Evolutionary conservation across 2,113 vertebrate genomes (phyloP), one percentile per base, ranked within the genome.

Genomic region (human (Homo sapiens)): DNA sequence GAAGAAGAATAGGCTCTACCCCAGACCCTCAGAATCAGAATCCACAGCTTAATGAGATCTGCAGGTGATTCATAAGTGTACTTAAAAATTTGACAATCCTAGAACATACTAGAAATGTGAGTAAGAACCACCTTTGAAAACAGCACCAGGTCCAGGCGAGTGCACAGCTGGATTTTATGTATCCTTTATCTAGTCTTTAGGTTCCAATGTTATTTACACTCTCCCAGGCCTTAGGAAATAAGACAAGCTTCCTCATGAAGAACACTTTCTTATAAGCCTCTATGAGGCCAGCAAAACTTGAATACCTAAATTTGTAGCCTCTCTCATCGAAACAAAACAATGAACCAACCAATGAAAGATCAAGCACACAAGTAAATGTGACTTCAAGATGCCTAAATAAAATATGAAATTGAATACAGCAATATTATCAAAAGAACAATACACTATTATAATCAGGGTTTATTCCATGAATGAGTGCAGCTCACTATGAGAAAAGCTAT

Each of bases 121-220:
- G 61, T 76, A 57, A 95, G 52, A 94, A 73, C 64, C 22, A 59
- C 20, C 64, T 93, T 93, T 59, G 55, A 57, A 82, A 89, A 96
- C 30, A 30, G 35, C 43, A 61, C 20, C 72, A 94, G 70, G 27
- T 84, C 90, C 50, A 94, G 40, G 86, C 17, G 66, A 40, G 30
- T 35, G 0, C 68, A 96, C 57, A 96, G 68, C 85, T 93, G 64
- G 16, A 86, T 83, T 94, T 94, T 76, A 83, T 40, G 50, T 94
- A 81, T 45, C 14, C 20, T 79, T 64, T 50, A 78, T 52, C 11
- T n/a, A 70, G 50, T 27, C 57, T 85, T 93, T 68, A 76, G 48
- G 40, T 88, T 73, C 50, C 43, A 80, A 52, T 73, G 38, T n/a
- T 68, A n/a, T 59, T 59, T 84, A 64, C 9, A 61, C 25, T 12